Conservation (phyloP, 2,113 vertebrate species). For the Bucco capensis region DNA sequence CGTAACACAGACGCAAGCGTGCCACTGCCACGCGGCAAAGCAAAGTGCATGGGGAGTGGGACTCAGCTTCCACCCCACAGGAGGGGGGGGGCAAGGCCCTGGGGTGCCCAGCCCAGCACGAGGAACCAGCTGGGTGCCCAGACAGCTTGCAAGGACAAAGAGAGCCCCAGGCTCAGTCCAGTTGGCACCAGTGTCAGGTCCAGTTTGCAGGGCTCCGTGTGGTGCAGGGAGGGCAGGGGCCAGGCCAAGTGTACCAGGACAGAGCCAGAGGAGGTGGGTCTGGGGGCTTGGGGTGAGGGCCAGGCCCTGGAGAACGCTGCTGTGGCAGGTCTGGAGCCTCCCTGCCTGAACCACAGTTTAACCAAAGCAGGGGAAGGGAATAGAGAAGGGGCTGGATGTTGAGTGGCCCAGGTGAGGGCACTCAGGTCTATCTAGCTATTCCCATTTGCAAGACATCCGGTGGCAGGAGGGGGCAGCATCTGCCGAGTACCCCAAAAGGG, state of each 20-base stretch:
- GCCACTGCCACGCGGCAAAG: neutral
- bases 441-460: neutral
- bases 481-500: neutral
- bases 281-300: too few relatives aligned
- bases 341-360: neutral
- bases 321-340: neutral
- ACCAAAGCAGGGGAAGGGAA: slow-evolving; percentile 36
- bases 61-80: neutral
- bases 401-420: neutral
- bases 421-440: slow-evolving; percentile 27
- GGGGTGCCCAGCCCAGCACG: accelerated
- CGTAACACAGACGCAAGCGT: neutral
- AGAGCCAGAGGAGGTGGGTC: neutral
- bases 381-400: neutral
- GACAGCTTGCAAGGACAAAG: slow-evolving; percentile 19
- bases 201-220: slow-evolving; percentile 46
- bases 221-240: neutral
- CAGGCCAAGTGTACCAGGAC: neutral
- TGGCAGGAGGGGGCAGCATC: neutral
- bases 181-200: slow-evolving; percentile 43
- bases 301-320: neutral
- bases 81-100: too few relatives aligned
- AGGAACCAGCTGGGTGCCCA: neutral
- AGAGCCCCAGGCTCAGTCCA: neutral
- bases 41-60: slow-evolving; percentile 40